Evolutionary conservation across 1,140 invertebrate species (phyloP).

Genomic region (Tetranychus urticae): DNA sequence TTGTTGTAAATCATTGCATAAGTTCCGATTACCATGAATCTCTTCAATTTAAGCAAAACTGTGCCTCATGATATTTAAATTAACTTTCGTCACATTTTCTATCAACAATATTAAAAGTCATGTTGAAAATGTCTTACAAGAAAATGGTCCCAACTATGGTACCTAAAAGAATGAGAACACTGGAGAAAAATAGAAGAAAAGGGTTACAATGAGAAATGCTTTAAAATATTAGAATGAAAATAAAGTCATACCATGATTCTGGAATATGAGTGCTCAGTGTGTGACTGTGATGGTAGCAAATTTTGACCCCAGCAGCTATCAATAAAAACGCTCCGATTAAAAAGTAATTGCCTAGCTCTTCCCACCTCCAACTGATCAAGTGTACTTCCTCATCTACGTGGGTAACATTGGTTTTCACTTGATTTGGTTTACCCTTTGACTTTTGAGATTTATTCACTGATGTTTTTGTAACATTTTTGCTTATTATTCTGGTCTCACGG

Average conservation of each 20-base stretch:
- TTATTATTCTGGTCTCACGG: background rate
- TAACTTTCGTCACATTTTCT: background rate
- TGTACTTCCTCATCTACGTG: background rate
- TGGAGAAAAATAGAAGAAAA: background rate
- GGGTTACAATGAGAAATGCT: background rate
- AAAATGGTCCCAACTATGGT: background rate
- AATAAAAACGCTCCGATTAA: background rate
- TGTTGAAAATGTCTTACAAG: background rate
- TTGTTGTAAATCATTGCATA: no score
- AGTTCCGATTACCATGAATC: no score
- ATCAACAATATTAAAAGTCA: no score
- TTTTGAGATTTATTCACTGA: background rate
- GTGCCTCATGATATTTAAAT: no score
- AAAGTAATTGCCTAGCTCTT: background rate
- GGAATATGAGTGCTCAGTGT: background rate
- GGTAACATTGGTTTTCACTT: background rate
- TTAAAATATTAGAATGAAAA: background rate
- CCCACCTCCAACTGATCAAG: slow-evolving; percentile 1
- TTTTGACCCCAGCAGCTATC: background rate
- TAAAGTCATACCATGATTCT: background rate
- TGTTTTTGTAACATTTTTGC: background rate
- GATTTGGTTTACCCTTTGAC: background rate
- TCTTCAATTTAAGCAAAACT: no score
- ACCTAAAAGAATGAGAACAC: slow-evolving; percentile 1
- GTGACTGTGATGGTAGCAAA: slow-evolving; percentile 2